Conservation (phyloP, 2,113 vertebrate genomes). For the Boleophthalmus pectinirostris region DNA sequence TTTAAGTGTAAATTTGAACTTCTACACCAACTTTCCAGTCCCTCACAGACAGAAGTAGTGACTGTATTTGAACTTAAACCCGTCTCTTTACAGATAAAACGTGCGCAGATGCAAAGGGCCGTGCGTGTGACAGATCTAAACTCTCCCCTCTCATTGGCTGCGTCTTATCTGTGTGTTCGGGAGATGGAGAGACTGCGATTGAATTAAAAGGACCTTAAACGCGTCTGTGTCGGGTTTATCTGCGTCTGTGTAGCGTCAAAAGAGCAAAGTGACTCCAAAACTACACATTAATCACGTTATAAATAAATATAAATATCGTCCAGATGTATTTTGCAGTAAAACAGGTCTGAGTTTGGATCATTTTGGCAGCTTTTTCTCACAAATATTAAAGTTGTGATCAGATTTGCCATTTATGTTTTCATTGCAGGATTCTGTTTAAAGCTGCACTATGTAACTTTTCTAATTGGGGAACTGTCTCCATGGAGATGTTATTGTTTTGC, state of each 20-base stretch:
- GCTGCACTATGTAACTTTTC: no score
- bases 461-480: no score
- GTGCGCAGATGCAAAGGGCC: neutral
- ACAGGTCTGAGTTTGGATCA: neutral
- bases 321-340: neutral
- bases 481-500: no score
- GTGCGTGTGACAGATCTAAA: neutral
- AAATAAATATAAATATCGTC: neutral
- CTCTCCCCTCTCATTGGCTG: neutral
- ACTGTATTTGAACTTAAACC: neutral
- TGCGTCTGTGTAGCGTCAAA: neutral
- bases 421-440: neutral
- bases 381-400: neutral
- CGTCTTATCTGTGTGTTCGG: neutral
- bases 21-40: neutral
- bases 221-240: neutral
- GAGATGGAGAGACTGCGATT: neutral
- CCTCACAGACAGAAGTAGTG: neutral
- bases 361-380: neutral
- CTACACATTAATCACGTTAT: neutral
- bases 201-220: neutral
- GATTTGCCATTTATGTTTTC: neutral
- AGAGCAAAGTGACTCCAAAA: neutral
- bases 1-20: neutral
- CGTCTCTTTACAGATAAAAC: neutral